Base-by-base conservation (phyloP, 2,797 vertebrate species). In the Malacoraja senta region DNA sequence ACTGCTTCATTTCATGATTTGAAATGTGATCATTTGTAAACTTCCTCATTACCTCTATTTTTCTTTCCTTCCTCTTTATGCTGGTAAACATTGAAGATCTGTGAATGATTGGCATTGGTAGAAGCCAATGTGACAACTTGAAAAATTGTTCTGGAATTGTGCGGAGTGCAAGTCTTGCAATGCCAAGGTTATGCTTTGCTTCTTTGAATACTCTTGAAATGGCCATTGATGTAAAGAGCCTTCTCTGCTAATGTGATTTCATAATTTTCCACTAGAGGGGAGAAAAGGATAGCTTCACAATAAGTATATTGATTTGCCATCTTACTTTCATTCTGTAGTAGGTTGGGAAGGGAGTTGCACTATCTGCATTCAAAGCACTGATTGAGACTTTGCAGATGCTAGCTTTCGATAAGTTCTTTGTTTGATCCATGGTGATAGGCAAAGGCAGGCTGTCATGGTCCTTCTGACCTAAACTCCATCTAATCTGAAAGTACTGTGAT, bases 211-310 rank as follows among this genome's bases (percentile, higher is more conserved):
- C 17, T 61, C 29, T 29, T 26, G 76, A 19, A 44, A 84, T 21
- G 58, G 71, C 7, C 44, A 84, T 84, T n/a, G 83, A 63, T 53
- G 1, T 63, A 29, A 29, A 3, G 2, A 84, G 24, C 1, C 53
- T 58, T 19, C 58, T n/a, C 58, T 63, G 29, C 29, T 17, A 86
- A 29, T 86, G 83, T 26, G 10, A 9, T 83, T 81, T 65, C n/a
- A 13, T n/a, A 86, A 63, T n/a, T n/a, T 15, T 61, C 83, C 83
- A 86, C 83, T 86, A 86, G 83, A n/a, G 63, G 83, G 29, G 63
- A 61, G 4, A 7, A 32, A n/a, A 86, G 13, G 29, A 63, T 17
- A 86, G 83, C 6, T 8, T 86, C 58, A 32, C 3, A 61, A 53
- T 81, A 44, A 81, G 65, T 68, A 19, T 44, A 19, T 58, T 26